phyloP scores from a whole-genome alignment of 2,797 vertebrate genomes.

The Ceryle rudis region DNA sequence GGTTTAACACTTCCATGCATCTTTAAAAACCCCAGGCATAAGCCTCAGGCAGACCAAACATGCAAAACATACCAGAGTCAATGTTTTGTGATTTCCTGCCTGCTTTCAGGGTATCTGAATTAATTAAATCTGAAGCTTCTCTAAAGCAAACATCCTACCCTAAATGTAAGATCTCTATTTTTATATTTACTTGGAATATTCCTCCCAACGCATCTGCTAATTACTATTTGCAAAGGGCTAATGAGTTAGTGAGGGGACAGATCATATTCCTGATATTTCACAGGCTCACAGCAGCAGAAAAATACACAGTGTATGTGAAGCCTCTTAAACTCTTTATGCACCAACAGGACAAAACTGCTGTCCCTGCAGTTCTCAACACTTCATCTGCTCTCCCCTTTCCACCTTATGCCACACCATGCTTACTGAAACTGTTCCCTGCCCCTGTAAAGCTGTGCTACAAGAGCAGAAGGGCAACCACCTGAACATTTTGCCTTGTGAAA shows the following conservation, averaged over 20 bases:
- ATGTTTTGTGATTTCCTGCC: slow-evolving; percentile 27
- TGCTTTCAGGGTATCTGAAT: slow-evolving; percentile 11
- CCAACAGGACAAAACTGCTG: neutral
- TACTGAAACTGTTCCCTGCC: neutral
- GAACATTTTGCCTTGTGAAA: neutral
- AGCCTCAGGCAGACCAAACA: slow-evolving; percentile 39
- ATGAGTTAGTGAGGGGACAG: neutral
- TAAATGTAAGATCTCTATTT: neutral
- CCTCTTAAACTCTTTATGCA: neutral
- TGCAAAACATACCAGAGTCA: neutral
- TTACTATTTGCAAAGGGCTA: neutral
- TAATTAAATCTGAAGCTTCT: slow-evolving; percentile 40
- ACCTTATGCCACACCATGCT: rapidly evolving
- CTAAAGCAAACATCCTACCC: neutral
- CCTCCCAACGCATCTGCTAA: neutral
- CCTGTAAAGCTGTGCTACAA: neutral
- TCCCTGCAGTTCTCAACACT: neutral
- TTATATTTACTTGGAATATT: neutral
- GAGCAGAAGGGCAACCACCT: neutral
- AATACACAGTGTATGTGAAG: neutral
- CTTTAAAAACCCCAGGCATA: slow-evolving; percentile 7
- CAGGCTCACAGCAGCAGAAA: neutral
- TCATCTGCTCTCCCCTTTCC: neutral
- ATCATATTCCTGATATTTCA: neutral
- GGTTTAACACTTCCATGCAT: slow-evolving; percentile 28